These are phyloP conservation scores for Notamacropus eugenii DNA, from an alignment of 2,797 vertebrate species.

Conservation along the genomic window DNA sequence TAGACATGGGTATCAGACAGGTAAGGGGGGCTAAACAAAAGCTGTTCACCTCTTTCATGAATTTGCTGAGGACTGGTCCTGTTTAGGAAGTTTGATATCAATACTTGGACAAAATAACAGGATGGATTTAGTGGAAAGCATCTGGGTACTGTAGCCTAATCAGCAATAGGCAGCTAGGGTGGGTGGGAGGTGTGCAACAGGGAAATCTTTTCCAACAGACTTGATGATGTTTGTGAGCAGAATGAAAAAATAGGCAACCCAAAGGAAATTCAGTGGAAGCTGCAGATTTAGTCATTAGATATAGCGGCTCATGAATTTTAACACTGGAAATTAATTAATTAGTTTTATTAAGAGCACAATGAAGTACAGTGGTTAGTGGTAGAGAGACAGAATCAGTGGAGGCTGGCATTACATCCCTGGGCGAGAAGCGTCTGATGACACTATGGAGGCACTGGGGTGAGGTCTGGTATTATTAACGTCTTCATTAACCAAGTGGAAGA, in stretches of 20 bases:
- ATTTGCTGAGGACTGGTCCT: neutral
- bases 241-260: constrained; percentile 6
- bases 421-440: neutral
- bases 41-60: neutral
- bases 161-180: neutral
- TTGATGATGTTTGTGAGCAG: constrained; percentile 14
- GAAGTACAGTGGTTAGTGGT: neutral
- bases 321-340: constrained; percentile 53
- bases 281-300: neutral
- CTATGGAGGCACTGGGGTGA: neutral
- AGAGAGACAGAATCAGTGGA: neutral
- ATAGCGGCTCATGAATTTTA: constrained; percentile 48
- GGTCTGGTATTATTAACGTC: neutral
- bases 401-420: neutral
- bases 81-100: constrained; percentile 6
- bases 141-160: neutral
- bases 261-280: constrained; percentile 34
- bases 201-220: constrained; percentile 34
- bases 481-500: neutral
- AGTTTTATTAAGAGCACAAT: constrained; percentile 59
- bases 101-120: neutral
- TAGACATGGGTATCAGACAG: neutral
- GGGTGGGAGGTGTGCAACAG: neutral
- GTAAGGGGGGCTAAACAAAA: neutral
- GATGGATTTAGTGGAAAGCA: constrained; percentile 7